Evolutionary conservation across 2,888 invertebrate genomes (phyloP).

Genomic region (Cybosia mesomella): DNA sequence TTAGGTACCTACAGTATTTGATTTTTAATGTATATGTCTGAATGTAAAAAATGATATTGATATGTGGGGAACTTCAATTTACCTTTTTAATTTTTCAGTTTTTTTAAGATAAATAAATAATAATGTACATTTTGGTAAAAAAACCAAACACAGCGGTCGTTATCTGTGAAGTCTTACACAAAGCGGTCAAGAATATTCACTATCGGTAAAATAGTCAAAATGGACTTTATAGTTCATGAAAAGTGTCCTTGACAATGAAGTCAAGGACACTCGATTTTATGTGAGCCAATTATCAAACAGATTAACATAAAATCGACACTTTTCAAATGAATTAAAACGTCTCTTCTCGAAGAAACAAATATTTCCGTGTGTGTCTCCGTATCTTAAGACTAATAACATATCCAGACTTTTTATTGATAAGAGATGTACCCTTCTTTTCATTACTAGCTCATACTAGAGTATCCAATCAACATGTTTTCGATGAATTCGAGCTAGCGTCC

Average conservation of each 20-base stretch:
- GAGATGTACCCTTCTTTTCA: slow-evolving; percentile 17
- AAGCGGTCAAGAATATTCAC: background rate
- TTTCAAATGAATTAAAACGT: background rate
- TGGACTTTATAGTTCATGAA: background rate
- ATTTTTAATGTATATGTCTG: background rate
- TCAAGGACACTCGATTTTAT: background rate
- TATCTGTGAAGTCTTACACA: background rate
- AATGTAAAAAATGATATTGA: background rate
- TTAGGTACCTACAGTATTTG: background rate
- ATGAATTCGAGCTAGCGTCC: slow-evolving; percentile 49
- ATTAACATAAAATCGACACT: no score
- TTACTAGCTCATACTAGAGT: slow-evolving; percentile 24
- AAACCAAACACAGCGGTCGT: no score
- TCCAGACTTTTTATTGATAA: slow-evolving; percentile 16
- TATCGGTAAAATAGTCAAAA: background rate
- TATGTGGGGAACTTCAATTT: background rate
- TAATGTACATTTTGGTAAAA: background rate
- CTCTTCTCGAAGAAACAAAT: background rate
- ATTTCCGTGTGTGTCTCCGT: background rate
- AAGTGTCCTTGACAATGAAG: background rate
- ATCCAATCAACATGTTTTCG: slow-evolving; percentile 46
- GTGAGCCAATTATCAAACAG: no score
- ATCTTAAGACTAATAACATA: slow-evolving; percentile 10
- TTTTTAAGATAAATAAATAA: background rate
- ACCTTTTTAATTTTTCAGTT: background rate